Base-by-base conservation (phyloP, 2,888 invertebrate species). In the Mythimna ferrago region DNA sequence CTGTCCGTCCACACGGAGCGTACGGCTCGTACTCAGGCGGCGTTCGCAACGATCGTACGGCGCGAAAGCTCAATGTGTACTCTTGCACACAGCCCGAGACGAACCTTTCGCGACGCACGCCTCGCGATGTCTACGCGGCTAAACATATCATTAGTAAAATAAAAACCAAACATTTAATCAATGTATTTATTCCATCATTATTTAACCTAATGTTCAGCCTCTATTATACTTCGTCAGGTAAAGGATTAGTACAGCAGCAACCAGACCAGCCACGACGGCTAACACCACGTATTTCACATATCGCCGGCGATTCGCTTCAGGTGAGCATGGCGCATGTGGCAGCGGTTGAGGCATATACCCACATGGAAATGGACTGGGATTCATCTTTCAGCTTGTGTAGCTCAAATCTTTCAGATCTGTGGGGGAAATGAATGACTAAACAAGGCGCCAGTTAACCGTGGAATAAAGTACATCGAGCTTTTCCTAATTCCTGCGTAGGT, bases 311-410 rank as follows among this genome's bases (percentile, higher is more conserved):
- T 57, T 32, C 6, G 14, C 32, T 2, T 57, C 56, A 2, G 16
- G 0, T 56, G 21, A 4, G 1, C 5, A 1, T 16, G 6, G 14
- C 0, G 1, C 0, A 0, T 2, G 7, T 1, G 2, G 11, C 11
- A 11, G 11, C 3, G 11, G 41, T 11, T 3, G 32, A 32, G 14
- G 0, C 1, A 19, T 4, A 2, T 9, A 35, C 0, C 57, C 57
- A 58, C 57, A 58, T 1, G 57, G 57, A 32, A 32, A 16, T n/a
- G n/a, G n/a, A n/a, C n/a, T n/a, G 32, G 57, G 7, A 3, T 9
- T 7, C 57, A 58, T 58, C 19, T 58, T 35, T 58, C 57, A 16
- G 35, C 57, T 6, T 57, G 5, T 57, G 6, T 16, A 1, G 6
- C 6, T 57, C 32, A 57, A 9, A 16, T 35, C 9, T 7, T 35